Base-by-base conservation (phyloP, 2,113 vertebrate genomes). In the Seriola dumerili region DNA sequence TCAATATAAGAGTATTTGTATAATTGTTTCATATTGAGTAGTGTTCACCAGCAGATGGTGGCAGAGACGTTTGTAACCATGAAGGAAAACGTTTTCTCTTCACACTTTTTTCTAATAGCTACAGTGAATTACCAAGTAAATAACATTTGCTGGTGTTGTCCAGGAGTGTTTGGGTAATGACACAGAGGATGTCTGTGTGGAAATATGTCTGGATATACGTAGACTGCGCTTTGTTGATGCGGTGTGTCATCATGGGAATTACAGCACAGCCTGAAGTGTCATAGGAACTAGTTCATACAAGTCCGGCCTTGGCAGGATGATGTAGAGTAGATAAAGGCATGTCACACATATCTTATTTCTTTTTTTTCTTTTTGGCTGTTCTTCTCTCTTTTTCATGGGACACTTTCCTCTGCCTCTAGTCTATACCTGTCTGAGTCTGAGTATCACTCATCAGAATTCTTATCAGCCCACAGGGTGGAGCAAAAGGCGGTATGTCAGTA, bases 261-360 rank as follows among this genome's bases (percentile, higher is more conserved):
- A 8, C 38, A 58, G 19, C 29, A 16, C 17, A 23, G 38, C 12
- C 6, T 42, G 0, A 42, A 34, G 38, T 29, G 7, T 71, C 16
- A 29, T 23, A 5, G 9, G 19, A 57, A 66, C 81, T 10, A 58
- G 81, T 84, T 64, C 48, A 14, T 19, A 76, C 88, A 76, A 73
- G 84, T 78, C 64, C 5, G 48, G 42, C 4, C 5, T 7, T n/a
- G 61, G 29, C 11, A 11, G 46, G 44, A 21, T n/a, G 4, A 62
- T 2, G n/a, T 66, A 55, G 8, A 17, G 32, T n/a, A 63, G 55
- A 58, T 25, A 42, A 21, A 23, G 25, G 29, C 38, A 19, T 10
- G 0, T 7, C 2, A 48, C 38, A 36, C 5, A 42, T 10, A 52
- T 67, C 32, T 64, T 38, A 50, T 84, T 32, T 76, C 50, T 23